Base-by-base conservation (phyloP, 1,140 invertebrate species). In the Diabrotica virgifera region DNA sequence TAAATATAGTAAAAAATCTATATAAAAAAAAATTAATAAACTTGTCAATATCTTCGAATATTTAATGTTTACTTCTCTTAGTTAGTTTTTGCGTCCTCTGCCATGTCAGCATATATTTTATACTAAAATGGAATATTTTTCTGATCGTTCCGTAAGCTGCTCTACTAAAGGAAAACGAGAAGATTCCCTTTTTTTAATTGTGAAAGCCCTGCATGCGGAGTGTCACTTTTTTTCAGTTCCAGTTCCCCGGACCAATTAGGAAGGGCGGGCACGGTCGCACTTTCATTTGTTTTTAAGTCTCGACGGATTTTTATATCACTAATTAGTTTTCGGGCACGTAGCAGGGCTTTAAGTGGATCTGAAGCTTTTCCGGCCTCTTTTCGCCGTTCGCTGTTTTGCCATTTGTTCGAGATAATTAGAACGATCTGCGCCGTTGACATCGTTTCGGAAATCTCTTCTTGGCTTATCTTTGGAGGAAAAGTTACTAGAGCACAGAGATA, bases 231-330 rank as follows among this genome's bases (percentile, higher is more conserved):
- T 67, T 69, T 68, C 51, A n/a, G 60, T 37, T 54, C 52, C 52
- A 24, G 35, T 53, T 62, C 60, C 60, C 72, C 65, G 54, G 70
- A 62, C 70, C 72, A 73, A 73, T 73, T 73, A 73, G 60, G 62
- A 63, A 60, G 65, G 63, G 66, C 63, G 62, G 40, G 62, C 54
- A 59, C 57, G 54, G 66, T 63, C 65, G 68, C 72, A 74, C 68
- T 74, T 74, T 72, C 72, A 74, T 74, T 74, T 70, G 70, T 67
- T 71, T 68, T 66, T 65, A 62, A 65, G 70, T 74, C 72, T 72
- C 72, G 70, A 67, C 68, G 72, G 72, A 74, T 74, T 74, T 74
- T 74, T 74, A 72, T 74, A 70, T 70, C 70, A 63, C 70, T 74
- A 74, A 74, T 74, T 74, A 74, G 66, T 74, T 72, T 72, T 66